These are phyloP conservation scores for Drosophila kuntzei DNA, from an alignment of 2,888 invertebrate species.

Conservation along the genomic window DNA sequence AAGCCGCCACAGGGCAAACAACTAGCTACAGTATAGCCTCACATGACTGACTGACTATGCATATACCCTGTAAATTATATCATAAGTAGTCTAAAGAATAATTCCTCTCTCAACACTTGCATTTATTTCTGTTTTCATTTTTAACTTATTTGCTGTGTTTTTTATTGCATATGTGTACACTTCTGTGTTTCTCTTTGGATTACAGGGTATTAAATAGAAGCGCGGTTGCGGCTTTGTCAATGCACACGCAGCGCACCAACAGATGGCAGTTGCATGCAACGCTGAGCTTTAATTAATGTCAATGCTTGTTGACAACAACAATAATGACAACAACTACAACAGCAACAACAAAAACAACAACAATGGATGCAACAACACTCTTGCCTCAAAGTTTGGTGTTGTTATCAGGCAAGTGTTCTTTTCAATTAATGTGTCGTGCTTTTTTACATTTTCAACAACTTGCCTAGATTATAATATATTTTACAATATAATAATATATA, in stretches of 20 bases:
- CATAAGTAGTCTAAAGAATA: neutral
- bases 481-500: too few species aligned
- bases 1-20: constrained; percentile 51
- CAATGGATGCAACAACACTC: constrained; percentile 1
- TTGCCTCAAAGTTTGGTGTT: constrained; percentile 6
- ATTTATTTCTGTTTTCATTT: neutral
- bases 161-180: neutral
- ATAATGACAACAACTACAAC: constrained; percentile 34
- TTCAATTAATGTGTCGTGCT: constrained; percentile 13
- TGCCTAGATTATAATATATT: constrained; percentile 12
- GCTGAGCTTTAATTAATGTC: constrained; percentile 75
- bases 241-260: constrained; percentile 29
- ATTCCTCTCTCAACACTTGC: neutral
- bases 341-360: constrained; percentile 7
- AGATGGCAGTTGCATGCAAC: constrained; percentile 65
- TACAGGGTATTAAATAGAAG: constrained; percentile 37
- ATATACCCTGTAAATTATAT: constrained; percentile 23
- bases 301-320: constrained; percentile 74
- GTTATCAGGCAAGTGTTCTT: constrained; percentile 41
- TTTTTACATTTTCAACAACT: constrained; percentile 11
- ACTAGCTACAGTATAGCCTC: constrained; percentile 2
- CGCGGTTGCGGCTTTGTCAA: constrained; percentile 25
- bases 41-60: neutral
- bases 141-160: neutral
- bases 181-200: neutral